Conservation (phyloP, 2,797 vertebrate genomes). For the Coendou prehensilis region DNA sequence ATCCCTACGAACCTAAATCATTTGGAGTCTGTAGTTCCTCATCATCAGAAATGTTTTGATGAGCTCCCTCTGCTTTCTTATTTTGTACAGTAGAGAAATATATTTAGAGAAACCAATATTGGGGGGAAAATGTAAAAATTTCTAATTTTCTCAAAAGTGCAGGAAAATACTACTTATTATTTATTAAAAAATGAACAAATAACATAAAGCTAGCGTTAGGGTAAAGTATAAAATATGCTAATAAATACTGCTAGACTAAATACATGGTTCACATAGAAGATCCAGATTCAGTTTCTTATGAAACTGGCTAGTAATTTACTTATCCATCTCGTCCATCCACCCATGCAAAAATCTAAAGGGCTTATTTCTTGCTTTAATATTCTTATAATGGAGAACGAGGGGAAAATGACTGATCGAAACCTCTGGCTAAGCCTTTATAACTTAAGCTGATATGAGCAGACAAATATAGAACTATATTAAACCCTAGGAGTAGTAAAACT, state of each 20-base stretch:
- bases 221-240: conserved; percentile 38
- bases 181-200: conserved; percentile 44
- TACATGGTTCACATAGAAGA: conserved; percentile 4
- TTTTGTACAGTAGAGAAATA: conserved; percentile 58
- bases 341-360: not conserved
- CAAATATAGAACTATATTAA: conserved; percentile 17
- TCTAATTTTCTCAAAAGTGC: conserved; percentile 23
- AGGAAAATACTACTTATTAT: not conserved
- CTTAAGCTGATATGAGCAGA: not conserved
- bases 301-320: conserved; percentile 43
- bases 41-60: not conserved
- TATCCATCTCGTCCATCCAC: not conserved
- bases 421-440: not conserved
- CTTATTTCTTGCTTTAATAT: not conserved
- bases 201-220: conserved; percentile 3
- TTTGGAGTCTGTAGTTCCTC: not conserved
- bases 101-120: conserved; percentile 50
- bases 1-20: not conserved
- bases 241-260: conserved; percentile 25
- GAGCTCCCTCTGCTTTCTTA: not conserved
- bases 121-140: conserved; percentile 1
- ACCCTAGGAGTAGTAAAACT: not conserved
- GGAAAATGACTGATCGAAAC: not conserved
- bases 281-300: conserved; percentile 9
- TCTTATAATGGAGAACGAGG: not conserved